Base-by-base conservation (phyloP, 35 echinoderm and acorn worm species). In the Nesometra sesokonis region DNA sequence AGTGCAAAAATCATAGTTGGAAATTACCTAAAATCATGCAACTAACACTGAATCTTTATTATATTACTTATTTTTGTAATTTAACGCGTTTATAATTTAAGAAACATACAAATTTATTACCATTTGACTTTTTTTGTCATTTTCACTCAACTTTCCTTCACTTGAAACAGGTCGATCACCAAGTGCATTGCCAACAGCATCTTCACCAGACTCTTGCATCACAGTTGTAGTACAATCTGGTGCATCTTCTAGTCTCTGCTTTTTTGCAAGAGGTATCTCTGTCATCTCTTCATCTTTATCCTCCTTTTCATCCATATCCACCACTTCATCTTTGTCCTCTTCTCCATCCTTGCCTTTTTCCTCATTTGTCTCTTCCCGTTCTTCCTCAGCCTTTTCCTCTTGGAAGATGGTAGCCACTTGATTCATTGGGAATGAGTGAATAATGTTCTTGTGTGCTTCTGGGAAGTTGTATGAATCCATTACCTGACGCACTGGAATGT, bases 401-500 rank as follows among this genome's bases (percentile, higher is more conserved):
- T 35, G 36, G 8, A 77, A 82, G 23, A 83, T 31, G 21, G 27
- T 36, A 32, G 76, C 39, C 15, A 93, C 38, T 29, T 90, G 32
- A 17, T 80, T 81, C 32, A 94, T 33, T 40, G 81, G 80, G 17
- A 94, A 86, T 23, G 85, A 39, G 47, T 86, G 77, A 30, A 94
- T 21, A 11, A 81, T 82, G 17, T 91, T 84, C 9, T 85, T 84
- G 82, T 86, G 79, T 78, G 78, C 31, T 33, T 79, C 27, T 0
- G 93, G 82, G 47, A 94, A 94, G 86, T 94, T 94, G 80, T 85
- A 94, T 11, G 89, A 85, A 77, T 94, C 82, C 0, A 94, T 35
- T 30, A 80, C 81, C 23, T 57, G 32, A 33, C 83, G 79, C 0
- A 88, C 36, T 32, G 93, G 93, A 32, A 15, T 29, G 23, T 91